Base-by-base conservation (phyloP, 2,797 vertebrate genomes). In the Argyrosomus regius region DNA sequence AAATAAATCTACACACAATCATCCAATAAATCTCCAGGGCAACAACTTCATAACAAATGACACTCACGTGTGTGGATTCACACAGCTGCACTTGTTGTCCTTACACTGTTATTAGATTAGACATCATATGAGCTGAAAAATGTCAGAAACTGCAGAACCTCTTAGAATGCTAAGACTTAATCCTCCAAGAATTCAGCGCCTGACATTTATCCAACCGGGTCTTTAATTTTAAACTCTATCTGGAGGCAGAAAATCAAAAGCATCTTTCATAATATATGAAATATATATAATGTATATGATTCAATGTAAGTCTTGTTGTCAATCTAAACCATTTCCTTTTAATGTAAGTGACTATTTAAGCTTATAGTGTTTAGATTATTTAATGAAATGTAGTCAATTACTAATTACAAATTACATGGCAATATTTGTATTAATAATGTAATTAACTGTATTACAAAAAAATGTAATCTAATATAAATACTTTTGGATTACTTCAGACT, bases 81-180 rank as follows among this genome's bases (percentile, higher is more conserved):
- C 83, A 89, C 77, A 87, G 60, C 39, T 43, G 56, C 58, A 11
- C 22, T 45, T 26, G 52, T 87, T 93, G 81, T 91, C 35, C 69
- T 60, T 50, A 2, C 65, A 20, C 12, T 50, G 0, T 89, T 78
- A 93, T 93, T 91, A 89, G 83, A 91, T 94, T 87, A 92, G 8
- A 41, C 17, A 69, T 88, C 72, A 88, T 82, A 82, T 88, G 81
- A 80, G 74, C 72, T 74, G 61, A 90, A 78, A 88, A 89, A 92
- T 89, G 77, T 69, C 64, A 71, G 73, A 85, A 80, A 88, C 64
- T 26, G 68, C 76, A 72, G 18, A 81, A 68, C 11, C 26, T 78
- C 41, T 68, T 13, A 24, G 77, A 87, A 78, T 88, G 82, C 78
- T 56, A 3, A 64, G n/a, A 78, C 50, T 3, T 49, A 82, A 83